A percentile compares a stretch with the other conserved stretches of the same genome.
phyloP scores from a whole-genome alignment of 1,140 invertebrate genomes.

The Brachionus calyciflorus region DNA sequence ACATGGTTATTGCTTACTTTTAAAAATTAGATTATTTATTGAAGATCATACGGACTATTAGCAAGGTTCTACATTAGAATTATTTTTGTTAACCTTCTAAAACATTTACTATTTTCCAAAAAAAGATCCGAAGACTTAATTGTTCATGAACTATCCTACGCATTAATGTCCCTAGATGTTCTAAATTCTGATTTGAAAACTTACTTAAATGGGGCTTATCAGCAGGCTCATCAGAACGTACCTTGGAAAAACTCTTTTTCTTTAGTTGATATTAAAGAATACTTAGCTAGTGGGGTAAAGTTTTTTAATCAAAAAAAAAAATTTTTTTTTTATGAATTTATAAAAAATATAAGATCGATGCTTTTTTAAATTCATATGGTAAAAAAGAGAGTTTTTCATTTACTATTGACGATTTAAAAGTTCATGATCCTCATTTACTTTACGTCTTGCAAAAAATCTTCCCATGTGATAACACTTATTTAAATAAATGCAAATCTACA shows the following conservation, averaged over 20 bases:
- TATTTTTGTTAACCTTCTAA: background rate
- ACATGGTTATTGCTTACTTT: no score
- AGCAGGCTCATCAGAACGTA: conserved; percentile 48
- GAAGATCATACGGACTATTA: no score
- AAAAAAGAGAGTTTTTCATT: conserved; percentile 50
- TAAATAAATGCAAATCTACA: conserved; percentile 49
- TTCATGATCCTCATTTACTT: conserved; percentile 51
- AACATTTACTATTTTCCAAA: no score
- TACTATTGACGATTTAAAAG: conserved; percentile 49
- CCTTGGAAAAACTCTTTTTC: conserved; percentile 52
- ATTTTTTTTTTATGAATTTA: background rate
- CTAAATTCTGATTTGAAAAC: conserved; percentile 48
- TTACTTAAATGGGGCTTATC: conserved; percentile 49
- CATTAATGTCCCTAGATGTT: conserved; percentile 16
- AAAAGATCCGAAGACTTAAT: conserved; percentile 2
- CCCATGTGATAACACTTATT: conserved; percentile 51
- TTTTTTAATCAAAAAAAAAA: background rate
- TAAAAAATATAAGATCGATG: conserved; percentile 50
- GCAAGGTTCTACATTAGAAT: conserved; percentile 46
- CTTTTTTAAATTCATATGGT: conserved; percentile 49
- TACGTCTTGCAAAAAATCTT: conserved; percentile 50
- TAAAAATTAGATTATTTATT: no score
- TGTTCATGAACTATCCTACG: conserved; percentile 44
- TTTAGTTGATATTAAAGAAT: conserved; percentile 49
- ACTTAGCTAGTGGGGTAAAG: conserved; percentile 50